Evolutionary conservation across 2,797 vertebrate genomes (phyloP).

Genomic region (Buceros bicornis): DNA sequence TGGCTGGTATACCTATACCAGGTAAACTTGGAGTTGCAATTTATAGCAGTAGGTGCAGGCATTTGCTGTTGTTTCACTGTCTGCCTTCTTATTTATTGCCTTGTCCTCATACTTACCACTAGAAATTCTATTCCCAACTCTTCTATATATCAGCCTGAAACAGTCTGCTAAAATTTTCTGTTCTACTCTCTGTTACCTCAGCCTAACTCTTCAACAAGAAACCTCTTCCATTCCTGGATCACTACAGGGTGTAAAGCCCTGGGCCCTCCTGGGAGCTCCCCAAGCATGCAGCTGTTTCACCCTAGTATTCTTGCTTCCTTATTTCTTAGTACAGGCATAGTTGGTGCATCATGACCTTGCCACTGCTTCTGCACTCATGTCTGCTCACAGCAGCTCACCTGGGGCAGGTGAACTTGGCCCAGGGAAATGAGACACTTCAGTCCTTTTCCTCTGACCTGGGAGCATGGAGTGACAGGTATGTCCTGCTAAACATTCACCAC

Average conservation of each 20-base stretch:
- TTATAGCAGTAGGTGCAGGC: background rate
- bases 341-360: background rate
- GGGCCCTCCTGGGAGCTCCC: background rate
- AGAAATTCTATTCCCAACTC: background rate
- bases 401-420: background rate
- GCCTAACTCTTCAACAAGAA: background rate
- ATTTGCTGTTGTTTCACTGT: background rate
- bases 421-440: background rate
- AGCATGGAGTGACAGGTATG: background rate
- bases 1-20: background rate
- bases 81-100: constrained; percentile 21
- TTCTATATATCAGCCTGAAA: background rate
- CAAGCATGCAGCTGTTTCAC: background rate
- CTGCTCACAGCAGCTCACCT: background rate
- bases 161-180: background rate
- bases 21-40: background rate
- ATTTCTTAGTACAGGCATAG: background rate
- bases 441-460: background rate
- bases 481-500: background rate
- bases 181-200: background rate
- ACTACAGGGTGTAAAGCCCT: background rate
- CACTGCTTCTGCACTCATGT: background rate
- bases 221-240: background rate
- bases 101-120: background rate
- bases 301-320: background rate